These are phyloP conservation scores for Xenentodon cancila DNA, from an alignment of 2,797 vertebrate genomes.

Conservation along the genomic window DNA sequence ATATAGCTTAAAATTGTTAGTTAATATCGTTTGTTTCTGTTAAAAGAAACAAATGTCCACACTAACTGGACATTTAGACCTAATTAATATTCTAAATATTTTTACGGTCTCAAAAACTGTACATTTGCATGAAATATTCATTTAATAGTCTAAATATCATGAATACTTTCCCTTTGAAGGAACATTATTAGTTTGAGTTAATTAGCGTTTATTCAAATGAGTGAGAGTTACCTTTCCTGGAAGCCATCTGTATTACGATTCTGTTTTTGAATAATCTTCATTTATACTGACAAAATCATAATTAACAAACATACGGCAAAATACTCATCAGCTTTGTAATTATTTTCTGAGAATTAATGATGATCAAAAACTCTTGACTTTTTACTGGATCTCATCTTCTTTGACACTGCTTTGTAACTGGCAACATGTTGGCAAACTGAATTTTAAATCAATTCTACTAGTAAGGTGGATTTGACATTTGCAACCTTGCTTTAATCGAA, in stretches of 20 bases:
- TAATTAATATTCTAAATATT: too few relatives aligned
- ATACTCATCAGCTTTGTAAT: conserved; percentile 49
- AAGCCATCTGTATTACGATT: conserved; percentile 84
- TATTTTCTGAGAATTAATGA: conserved; percentile 52
- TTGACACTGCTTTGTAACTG: conserved; percentile 42
- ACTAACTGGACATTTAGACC: too few relatives aligned
- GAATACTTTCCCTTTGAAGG: too few relatives aligned
- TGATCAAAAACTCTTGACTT: conserved; percentile 18
- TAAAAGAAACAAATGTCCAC: too few relatives aligned
- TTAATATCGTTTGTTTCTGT: too few relatives aligned
- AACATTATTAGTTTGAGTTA: too few relatives aligned
- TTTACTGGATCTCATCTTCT: conserved; percentile 23
- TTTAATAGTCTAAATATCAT: too few relatives aligned
- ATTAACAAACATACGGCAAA: conserved; percentile 67
- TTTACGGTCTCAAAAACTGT: too few relatives aligned
- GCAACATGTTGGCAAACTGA: conserved; percentile 66
- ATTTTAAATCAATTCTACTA: conserved; percentile 3
- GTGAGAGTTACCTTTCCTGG: conserved; percentile 78
- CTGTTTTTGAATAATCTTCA: conserved; percentile 45
- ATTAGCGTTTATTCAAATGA: too few relatives aligned
- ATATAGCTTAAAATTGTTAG: too few relatives aligned
- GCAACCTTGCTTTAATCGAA: not conserved
- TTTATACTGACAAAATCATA: conserved; percentile 67
- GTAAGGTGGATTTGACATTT: not conserved
- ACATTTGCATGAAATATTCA: too few relatives aligned